Evolutionary conservation across 2,797 vertebrate species (phyloP).

Genomic region (Gymnocypris eckloni): DNA sequence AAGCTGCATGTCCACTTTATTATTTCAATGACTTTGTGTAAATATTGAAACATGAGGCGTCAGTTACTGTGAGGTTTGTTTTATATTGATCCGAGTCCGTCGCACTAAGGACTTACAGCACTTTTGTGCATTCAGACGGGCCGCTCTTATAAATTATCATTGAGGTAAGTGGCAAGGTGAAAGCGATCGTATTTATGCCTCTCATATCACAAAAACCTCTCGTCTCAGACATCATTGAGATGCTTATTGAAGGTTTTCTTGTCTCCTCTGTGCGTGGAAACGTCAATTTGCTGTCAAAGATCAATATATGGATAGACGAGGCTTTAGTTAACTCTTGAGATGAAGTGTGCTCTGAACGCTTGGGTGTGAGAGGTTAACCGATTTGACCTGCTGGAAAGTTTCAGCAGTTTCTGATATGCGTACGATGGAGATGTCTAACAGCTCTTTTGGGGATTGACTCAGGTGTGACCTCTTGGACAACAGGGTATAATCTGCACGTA

Average conservation of each 20-base stretch:
- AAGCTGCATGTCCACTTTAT: neutral
- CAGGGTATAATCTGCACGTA: slow-evolving; percentile 24
- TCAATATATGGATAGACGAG: slow-evolving; percentile 71
- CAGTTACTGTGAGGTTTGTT: slow-evolving; percentile 12
- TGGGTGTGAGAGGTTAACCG: slow-evolving; percentile 58
- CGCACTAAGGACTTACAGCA: neutral
- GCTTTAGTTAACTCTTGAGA: slow-evolving; percentile 63
- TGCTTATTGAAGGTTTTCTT: slow-evolving; percentile 56
- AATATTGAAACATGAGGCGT: slow-evolving; percentile 10
- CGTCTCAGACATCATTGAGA: slow-evolving; percentile 37
- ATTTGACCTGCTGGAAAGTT: slow-evolving; percentile 58
- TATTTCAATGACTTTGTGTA: slow-evolving; percentile 26
- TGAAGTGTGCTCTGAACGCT: slow-evolving; percentile 53
- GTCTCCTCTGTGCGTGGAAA: slow-evolving; percentile 60
- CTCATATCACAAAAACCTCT: slow-evolving; percentile 57
- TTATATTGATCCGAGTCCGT: slow-evolving; percentile 27
- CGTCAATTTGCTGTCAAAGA: slow-evolving; percentile 62
- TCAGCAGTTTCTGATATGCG: slow-evolving; percentile 47
- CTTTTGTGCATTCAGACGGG: slow-evolving; percentile 54
- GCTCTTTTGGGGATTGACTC: slow-evolving; percentile 33
- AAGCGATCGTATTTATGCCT: slow-evolving; percentile 60
- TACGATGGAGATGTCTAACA: slow-evolving; percentile 33
- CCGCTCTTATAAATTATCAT: slow-evolving; percentile 62
- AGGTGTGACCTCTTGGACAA: slow-evolving; percentile 43
- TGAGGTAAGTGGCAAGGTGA: slow-evolving; percentile 61